Evolutionary conservation across 2,888 invertebrate genomes (phyloP).

Genomic region (Caenorhabditis plicata): DNA sequence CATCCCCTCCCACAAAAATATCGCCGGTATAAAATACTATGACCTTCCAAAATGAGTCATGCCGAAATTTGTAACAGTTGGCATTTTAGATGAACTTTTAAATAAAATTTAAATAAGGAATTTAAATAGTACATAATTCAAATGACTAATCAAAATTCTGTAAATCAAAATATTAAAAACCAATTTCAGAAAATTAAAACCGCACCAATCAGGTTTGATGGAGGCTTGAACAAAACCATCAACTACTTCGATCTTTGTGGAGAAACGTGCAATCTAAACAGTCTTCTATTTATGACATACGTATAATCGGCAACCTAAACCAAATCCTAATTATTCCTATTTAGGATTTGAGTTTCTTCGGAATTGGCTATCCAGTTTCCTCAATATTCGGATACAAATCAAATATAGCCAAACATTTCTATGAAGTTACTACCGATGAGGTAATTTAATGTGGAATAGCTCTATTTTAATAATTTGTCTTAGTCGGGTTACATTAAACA

Average conservation of each 20-base stretch:
- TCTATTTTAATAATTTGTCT: neutral
- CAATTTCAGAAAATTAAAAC: constrained; percentile 21
- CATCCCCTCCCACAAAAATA: too few relatives aligned
- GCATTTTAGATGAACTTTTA: too few relatives aligned
- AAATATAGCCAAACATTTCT: constrained; percentile 54
- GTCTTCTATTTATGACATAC: constrained; percentile 39
- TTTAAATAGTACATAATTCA: too few relatives aligned
- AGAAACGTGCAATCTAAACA: constrained; percentile 43
- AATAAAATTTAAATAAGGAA: too few relatives aligned
- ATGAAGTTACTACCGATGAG: constrained; percentile 6
- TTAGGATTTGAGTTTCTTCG: constrained; percentile 13
- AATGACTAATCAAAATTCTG: too few relatives aligned
- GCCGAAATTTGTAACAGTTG: too few relatives aligned
- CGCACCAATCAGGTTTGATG: constrained; percentile 9
- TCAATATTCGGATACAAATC: constrained; percentile 35
- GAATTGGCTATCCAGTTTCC: constrained; percentile 35
- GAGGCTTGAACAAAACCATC: constrained; percentile 6
- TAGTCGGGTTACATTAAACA: constrained; percentile 14
- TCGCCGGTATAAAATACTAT: too few relatives aligned
- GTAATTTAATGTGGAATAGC: too few relatives aligned
- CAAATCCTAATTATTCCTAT: too few relatives aligned
- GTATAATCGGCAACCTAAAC: constrained; percentile 18
- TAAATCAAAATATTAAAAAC: too few relatives aligned
- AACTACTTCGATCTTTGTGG: constrained; percentile 46
- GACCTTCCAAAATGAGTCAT: too few relatives aligned